Base-by-base conservation (phyloP, 2,888 invertebrate genomes). In the Chrysina gloriosa region DNA sequence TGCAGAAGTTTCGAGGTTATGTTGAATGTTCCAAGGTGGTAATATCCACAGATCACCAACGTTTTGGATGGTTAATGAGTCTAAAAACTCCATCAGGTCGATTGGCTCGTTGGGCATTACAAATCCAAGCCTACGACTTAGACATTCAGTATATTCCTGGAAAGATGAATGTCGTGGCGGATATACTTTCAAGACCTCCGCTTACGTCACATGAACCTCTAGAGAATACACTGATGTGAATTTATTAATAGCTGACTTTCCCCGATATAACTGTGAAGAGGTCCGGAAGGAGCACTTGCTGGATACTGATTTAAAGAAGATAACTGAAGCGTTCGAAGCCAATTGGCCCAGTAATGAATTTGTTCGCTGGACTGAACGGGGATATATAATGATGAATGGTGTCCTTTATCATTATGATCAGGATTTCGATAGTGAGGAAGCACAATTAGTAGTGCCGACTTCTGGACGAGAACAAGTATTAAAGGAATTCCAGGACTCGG, bases 11-110 rank as follows among this genome's bases (percentile, higher is more conserved):
- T 65, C 68, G 81, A 19, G 79, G 78, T 0, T 85, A 82, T 67
- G 70, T 85, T 0, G 81, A 82, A 58, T 79, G 80, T 0, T 34
- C 75, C 3, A 52, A 72, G 0, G 81, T 84, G 16, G 70, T 70
- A 0, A 73, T 85, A 0, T 69, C 78, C 2, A 84, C 83, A 0
- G 85, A 85, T 67, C 85, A 85, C 65, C 80, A 83, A 67, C 82
- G 84, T 0, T 73, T 86, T 29, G 81, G 82, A 77, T 86, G 84
- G 82, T 69, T 86, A 3, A 69, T 80, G 68, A 72, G 73, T 0
- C 27, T 82, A 2, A 82, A 81, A 68, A 75, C 82, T 2, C 79
- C 80, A 0, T 75, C 77, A 5, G 81, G 81, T 3, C 65, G 83
- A 39, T 67, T 85, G 0, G 79, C 77, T 0, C 72, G 83, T 34